Base-by-base conservation (phyloP, 2,888 invertebrate genomes). In the Merodon equestris region DNA sequence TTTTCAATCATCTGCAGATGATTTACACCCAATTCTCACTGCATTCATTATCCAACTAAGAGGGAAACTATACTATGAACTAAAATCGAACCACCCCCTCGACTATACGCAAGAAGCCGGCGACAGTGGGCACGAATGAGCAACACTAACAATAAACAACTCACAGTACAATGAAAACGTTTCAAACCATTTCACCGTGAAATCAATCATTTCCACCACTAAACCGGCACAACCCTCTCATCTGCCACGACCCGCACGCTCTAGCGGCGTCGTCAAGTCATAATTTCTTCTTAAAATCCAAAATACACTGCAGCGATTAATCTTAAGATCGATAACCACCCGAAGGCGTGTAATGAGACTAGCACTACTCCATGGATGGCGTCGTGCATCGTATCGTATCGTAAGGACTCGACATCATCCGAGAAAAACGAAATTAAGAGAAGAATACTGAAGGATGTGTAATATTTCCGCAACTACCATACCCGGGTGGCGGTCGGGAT, bases 191-290 rank as follows among this genome's bases (percentile, higher is more conserved):
- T 79, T 79, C 48, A 74, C 38, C 68, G 60, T 79, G 74, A 79
- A 79, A 79, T 79, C 79, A 79, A 79, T 79, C 79, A 74, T 79
- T 70, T 70, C 64, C 74, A 64, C 77, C 58, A 53, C 60, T n/a
- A n/a, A n/a, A n/a, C n/a, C n/a, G n/a, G n/a, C n/a, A n/a, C n/a
- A n/a, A n/a, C n/a, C n/a, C n/a, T n/a, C n/a, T n/a, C n/a, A n/a
- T n/a, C 61, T 53, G 56, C 54, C 71, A 67, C 54, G 61, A 14
- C 17, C 14, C 50, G 40, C 67, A 34, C 47, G 53, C 57, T 40
- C n/a, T 47, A 50, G 17, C 50, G 47, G 53, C 44, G 42, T 44
- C 19, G 34, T 18, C 40, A 9, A 53, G 45, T 66, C 58, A 66
- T 73, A 73, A 67, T 60, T 73, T 73, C 42, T 42, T 48, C 18